Conservation (phyloP, 2,888 invertebrate species). For the Melangyna quadrimaculata region DNA sequence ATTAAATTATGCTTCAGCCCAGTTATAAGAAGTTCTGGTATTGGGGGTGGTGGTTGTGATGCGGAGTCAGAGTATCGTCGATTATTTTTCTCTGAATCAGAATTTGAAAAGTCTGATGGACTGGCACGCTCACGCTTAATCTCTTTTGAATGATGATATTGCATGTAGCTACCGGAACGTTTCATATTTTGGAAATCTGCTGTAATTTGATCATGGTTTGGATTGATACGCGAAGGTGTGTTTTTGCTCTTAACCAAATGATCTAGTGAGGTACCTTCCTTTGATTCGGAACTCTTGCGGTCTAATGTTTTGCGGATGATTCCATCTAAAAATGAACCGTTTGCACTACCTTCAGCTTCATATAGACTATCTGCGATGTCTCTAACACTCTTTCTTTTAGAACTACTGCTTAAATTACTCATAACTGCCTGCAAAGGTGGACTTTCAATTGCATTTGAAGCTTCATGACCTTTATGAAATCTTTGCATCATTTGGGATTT, state of each 20-base stretch:
- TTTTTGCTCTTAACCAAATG: constrained; percentile 85
- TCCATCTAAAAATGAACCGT: constrained; percentile 89
- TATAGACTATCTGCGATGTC: constrained; percentile 86
- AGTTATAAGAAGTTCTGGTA: constrained; percentile 73
- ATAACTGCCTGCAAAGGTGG: constrained; percentile 42
- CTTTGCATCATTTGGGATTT: constrained; percentile 91
- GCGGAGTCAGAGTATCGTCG: constrained; percentile 47
- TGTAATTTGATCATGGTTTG: constrained; percentile 76
- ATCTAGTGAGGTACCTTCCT: constrained; percentile 83
- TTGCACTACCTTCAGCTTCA: constrained; percentile 84
- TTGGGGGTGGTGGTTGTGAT: constrained; percentile 70
- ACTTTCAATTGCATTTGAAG: constrained; percentile 77
- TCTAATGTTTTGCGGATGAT: constrained; percentile 92
- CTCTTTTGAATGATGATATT: constrained; percentile 79
- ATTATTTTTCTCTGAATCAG: constrained; percentile 70
- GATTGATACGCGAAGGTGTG: constrained; percentile 75
- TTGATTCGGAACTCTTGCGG: constrained; percentile 82
- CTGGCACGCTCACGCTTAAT: constrained; percentile 83
- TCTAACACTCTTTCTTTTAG: constrained; percentile 81
- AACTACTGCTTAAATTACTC: constrained; percentile 70
- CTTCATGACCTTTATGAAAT: constrained; percentile 87
- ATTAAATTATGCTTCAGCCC: constrained; percentile 72
- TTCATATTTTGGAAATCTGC: constrained; percentile 73
- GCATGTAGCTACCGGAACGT: constrained; percentile 78
- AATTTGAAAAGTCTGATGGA: constrained; percentile 74